Base-by-base conservation (phyloP, 2,113 vertebrate genomes). In the Psammodynastes pulverulentus region DNA sequence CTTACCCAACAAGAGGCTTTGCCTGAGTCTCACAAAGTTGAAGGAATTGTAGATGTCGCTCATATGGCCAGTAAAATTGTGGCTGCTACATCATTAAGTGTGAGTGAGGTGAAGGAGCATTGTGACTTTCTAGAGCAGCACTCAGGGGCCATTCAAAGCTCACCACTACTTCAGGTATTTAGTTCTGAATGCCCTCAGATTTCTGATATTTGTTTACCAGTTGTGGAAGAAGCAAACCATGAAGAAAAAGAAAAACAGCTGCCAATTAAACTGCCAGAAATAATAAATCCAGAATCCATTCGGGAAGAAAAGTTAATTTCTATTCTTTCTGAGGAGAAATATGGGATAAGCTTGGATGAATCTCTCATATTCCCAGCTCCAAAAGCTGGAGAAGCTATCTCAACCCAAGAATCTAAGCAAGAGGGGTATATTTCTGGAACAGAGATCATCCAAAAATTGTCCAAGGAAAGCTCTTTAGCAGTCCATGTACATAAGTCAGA, bases 71-170 rank as follows among this genome's bases (percentile, higher is more conserved):
- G 95, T 85, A 94, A 95, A 56, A 93, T 95, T 51, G 95, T 95
- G 43, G 91, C 95, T 8, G 26, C 90, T 67, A 94, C 95, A 2
- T 56, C 96, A 9, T 97, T 98, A 91, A 56, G 39, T 12, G 51
- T 97, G 23, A 96, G 97, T 48, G 93, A 97, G 17, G 96, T 98
- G 87, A 97, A 97, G 92, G 97, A 98, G 92, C 97, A 90, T 7
- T 95, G 92, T 29, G 95, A 96, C 43, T 96, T 98, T 49, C 95
- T 87, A 0, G 98, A 98, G 87, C 97, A 98, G 90, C 97, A 97
- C 89, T 96, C 94, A 5, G 96, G 97, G n/a, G 90, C 92, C 0
- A 97, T 98, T 10, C 92, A 97, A 91, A 98, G 97, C 45, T 94
- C 93, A n/a, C 34, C 84, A 45, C 17, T 89, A 12, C 39, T 87